These are phyloP conservation scores for Amphiprion percula DNA, from an alignment of 2,113 vertebrate genomes.

Conservation along the genomic window DNA sequence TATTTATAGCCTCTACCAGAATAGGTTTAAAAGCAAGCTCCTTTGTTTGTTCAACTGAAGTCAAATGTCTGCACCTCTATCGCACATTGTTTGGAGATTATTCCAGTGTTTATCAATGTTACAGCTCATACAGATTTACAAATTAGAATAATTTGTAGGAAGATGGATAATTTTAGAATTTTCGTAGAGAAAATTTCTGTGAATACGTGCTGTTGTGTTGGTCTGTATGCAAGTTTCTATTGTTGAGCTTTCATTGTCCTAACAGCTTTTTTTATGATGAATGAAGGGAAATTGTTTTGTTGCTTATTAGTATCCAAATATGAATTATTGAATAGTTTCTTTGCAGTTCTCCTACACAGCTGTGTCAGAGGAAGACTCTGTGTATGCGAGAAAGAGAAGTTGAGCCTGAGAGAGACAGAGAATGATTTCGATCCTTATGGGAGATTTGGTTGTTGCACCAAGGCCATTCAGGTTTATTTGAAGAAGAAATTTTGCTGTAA, in stretches of 20 bases:
- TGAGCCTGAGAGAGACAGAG: constrained; percentile 42
- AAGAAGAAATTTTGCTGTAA: constrained; percentile 85
- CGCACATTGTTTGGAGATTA: constrained; percentile 45
- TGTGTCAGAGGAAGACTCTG: constrained; percentile 61
- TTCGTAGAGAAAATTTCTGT: constrained; percentile 30
- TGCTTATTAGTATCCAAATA: constrained; percentile 69
- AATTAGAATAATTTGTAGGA: constrained; percentile 51
- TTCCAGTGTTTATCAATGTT: constrained; percentile 45
- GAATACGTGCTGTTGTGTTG: constrained; percentile 31
- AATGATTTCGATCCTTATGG: constrained; percentile 50
- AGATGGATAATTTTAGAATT: constrained; percentile 42
- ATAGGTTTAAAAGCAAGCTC: constrained; percentile 69
- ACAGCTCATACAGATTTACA: constrained; percentile 43
- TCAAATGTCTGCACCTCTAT: constrained; percentile 52
- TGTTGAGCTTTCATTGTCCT: constrained; percentile 24
- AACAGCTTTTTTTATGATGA: constrained; percentile 41
- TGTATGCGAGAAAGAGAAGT: constrained; percentile 39
- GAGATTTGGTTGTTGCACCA: constrained; percentile 76
- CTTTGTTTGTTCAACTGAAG: constrained; percentile 66
- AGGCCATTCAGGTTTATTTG: constrained; percentile 88
- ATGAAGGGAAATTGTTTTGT: constrained; percentile 55
- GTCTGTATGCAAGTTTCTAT: constrained; percentile 28
- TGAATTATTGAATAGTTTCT: constrained; percentile 77
- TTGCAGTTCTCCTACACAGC: constrained; percentile 56
- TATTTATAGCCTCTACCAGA: constrained; percentile 76